Evolutionary conservation across 2,797 vertebrate genomes (phyloP).

Genomic region (Schizopygopsis pylzovi): DNA sequence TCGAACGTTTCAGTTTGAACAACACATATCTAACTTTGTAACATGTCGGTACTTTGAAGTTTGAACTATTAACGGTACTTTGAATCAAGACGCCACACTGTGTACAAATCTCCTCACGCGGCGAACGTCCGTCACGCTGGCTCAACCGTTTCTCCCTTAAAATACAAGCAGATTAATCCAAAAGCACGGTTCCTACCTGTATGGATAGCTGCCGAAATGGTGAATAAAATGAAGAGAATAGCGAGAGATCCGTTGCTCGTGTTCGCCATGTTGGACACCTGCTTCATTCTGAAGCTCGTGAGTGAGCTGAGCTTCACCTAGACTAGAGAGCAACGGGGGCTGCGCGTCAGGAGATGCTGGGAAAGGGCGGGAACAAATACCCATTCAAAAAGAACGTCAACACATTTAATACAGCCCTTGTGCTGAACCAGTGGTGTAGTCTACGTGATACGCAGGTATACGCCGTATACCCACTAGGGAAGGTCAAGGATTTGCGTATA

Average conservation of each 20-base stretch:
- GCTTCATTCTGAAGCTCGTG: constrained; percentile 85
- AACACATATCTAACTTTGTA: constrained; percentile 27
- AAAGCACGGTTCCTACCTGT: constrained; percentile 81
- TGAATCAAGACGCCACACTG: constrained; percentile 17
- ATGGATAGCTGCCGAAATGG: constrained; percentile 83
- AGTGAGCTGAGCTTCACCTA: constrained; percentile 74
- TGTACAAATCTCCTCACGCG: constrained; percentile 9
- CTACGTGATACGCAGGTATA: too few species aligned
- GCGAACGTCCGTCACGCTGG: background rate
- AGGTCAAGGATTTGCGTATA: too few species aligned
- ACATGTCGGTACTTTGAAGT: constrained; percentile 16
- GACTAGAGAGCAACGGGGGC: constrained; percentile 58
- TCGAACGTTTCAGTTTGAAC: background rate
- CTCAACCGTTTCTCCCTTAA: background rate
- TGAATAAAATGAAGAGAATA: constrained; percentile 84
- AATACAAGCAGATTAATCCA: background rate
- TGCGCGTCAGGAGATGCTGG: constrained; percentile 42
- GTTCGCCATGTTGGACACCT: constrained; percentile 96
- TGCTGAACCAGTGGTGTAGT: too few species aligned
- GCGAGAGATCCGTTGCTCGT: constrained; percentile 83
- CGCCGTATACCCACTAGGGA: too few species aligned
- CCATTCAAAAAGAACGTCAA: constrained; percentile 50
- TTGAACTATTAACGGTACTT: constrained; percentile 24
- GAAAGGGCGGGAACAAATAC: constrained; percentile 51
- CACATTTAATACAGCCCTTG: background rate